Percentiles rank a stretch among this genome's conserved stretches.
These are phyloP conservation scores for Philopedon plagiatum DNA, from an alignment of 2,888 invertebrate genomes.

Conservation along the genomic window DNA sequence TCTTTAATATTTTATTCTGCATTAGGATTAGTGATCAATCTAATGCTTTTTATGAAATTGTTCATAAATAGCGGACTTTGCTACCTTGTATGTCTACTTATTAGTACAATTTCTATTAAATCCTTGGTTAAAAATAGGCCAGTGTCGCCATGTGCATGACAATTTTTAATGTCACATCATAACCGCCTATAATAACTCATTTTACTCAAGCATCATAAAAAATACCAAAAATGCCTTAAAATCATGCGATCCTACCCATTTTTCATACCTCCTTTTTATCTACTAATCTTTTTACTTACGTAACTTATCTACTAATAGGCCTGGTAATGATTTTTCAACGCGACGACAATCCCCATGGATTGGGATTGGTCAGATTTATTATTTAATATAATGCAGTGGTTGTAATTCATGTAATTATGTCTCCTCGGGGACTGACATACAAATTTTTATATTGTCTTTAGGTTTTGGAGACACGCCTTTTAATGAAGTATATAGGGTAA, in stretches of 20 bases:
- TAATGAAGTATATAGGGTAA: not conserved
- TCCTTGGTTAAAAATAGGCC: too few species aligned
- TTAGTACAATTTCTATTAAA: too few species aligned
- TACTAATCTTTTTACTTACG: constrained; percentile 20
- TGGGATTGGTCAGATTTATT: constrained; percentile 42
- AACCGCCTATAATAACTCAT: constrained; percentile 18
- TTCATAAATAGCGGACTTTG: too few species aligned
- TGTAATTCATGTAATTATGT: constrained; percentile 43
- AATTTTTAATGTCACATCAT: not conserved
- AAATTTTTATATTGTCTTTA: constrained; percentile 17
- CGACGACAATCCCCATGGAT: constrained; percentile 34
- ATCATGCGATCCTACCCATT: constrained; percentile 35
- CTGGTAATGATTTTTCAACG: constrained; percentile 39
- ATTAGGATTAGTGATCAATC: too few species aligned
- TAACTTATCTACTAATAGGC: constrained; percentile 41
- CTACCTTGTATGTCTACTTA: too few species aligned
- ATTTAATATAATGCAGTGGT: constrained; percentile 29
- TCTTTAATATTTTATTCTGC: too few species aligned
- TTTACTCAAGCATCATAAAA: constrained; percentile 13
- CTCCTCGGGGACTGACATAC: constrained; percentile 26
- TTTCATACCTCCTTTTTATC: constrained; percentile 31
- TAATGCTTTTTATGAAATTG: too few species aligned
- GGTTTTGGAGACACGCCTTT: not conserved
- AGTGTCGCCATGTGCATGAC: not conserved
- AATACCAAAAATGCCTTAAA: constrained; percentile 7